Percentiles rank a stretch among this genome's conserved stretches.
Evolutionary conservation across 2,113 vertebrate species (phyloP).

Genomic region (Octodon degus): DNA sequence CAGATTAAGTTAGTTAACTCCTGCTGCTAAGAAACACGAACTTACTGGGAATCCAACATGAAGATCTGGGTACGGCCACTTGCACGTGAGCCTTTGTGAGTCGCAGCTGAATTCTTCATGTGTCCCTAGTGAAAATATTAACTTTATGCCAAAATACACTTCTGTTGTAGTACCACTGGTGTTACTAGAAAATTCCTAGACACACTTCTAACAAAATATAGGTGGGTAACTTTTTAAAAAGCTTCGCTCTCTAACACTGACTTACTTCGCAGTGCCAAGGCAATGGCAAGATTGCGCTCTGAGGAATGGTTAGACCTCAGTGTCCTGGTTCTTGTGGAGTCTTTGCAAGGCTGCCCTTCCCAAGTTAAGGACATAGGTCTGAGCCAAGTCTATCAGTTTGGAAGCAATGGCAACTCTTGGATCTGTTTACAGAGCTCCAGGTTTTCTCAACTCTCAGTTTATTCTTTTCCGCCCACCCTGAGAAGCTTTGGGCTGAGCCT

Average conservation of each 20-base stretch:
- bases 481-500: neutral
- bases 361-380: slow-evolving; percentile 37
- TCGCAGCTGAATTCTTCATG: neutral
- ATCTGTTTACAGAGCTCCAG: neutral
- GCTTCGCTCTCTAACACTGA: neutral
- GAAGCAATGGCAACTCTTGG: neutral
- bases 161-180: neutral
- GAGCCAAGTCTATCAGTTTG: neutral
- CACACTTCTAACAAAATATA: slow-evolving; percentile 47
- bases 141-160: slow-evolving; percentile 31
- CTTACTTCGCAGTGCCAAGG: neutral
- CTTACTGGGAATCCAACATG: neutral
- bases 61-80: neutral
- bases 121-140: slow-evolving; percentile 39
- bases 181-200: slow-evolving; percentile 47
- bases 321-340: neutral
- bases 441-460: slow-evolving; percentile 24
- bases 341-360: slow-evolving; percentile 15
- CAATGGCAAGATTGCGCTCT: slow-evolving; percentile 1
- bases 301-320: neutral
- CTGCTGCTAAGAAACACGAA: neutral
- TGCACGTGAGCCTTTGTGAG: neutral
- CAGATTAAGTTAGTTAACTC: neutral
- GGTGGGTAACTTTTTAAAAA: neutral
- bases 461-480: neutral